Percentiles rank a stretch among this genome's conserved stretches.
phyloP scores from a whole-genome alignment of 2,888 invertebrate genomes.

The Aporophyla lueneburgensis region DNA sequence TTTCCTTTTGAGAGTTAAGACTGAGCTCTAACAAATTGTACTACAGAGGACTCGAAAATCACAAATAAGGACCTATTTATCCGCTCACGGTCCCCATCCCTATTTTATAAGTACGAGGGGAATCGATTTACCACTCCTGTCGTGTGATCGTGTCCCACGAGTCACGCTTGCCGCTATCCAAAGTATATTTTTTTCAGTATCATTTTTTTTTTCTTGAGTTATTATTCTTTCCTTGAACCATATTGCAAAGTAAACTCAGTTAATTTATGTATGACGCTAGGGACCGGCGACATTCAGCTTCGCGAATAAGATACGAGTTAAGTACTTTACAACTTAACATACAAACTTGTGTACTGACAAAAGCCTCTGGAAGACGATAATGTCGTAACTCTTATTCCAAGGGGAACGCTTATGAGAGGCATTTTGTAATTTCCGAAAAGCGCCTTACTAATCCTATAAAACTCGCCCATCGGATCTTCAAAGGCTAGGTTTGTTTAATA shows the following conservation, averaged over 20 bases:
- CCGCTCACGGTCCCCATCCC: constrained; percentile 54
- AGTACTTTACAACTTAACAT: constrained; percentile 66
- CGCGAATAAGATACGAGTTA: constrained; percentile 64
- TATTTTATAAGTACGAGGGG: constrained; percentile 61
- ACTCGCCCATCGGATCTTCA: constrained; percentile 72
- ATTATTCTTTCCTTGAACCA: constrained; percentile 62
- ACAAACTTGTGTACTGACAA: constrained; percentile 63
- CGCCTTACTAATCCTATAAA: constrained; percentile 70
- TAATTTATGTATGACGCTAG: constrained; percentile 64
- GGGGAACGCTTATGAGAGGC: constrained; percentile 56
- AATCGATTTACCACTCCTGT: constrained; percentile 77
- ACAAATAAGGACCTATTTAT: constrained; percentile 40
- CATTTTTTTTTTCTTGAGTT: constrained; percentile 65
- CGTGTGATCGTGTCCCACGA: constrained; percentile 73
- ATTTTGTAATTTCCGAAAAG: constrained; percentile 65
- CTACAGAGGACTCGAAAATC: constrained; percentile 24
- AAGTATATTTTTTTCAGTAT: constrained; percentile 62
- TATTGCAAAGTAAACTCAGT: constrained; percentile 64
- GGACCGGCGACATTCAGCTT: constrained; percentile 56
- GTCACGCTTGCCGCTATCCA: constrained; percentile 76
- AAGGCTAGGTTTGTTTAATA: constrained; percentile 78
- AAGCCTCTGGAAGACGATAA: constrained; percentile 59
- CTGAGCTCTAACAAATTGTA: constrained; percentile 18
- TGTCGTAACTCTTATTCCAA: constrained; percentile 55
- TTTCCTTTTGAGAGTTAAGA: constrained; percentile 18